A percentile compares a stretch with the other conserved stretches of the same genome.
Evolutionary conservation across 2,888 invertebrate genomes (phyloP).

Genomic region (Drosophila fulvimacula): DNA sequence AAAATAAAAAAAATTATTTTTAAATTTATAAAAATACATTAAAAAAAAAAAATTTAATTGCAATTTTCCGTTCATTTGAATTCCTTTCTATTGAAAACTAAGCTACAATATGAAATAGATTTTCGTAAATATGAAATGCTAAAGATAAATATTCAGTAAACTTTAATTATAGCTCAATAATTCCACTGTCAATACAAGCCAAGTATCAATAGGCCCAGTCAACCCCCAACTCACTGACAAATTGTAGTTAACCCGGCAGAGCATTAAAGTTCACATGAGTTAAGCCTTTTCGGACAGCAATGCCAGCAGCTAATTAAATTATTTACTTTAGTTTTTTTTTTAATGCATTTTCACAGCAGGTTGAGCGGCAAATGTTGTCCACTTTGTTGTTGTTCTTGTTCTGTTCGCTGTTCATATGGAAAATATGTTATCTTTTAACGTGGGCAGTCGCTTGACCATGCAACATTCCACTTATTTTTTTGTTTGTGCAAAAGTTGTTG

Average conservation of each 20-base stretch:
- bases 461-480: slow-evolving; percentile 31
- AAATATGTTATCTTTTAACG: slow-evolving; percentile 38
- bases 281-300: slow-evolving; percentile 29
- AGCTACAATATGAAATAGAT: no score
- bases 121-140: no score
- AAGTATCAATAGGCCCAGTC: not conserved
- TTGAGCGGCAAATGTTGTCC: slow-evolving; percentile 7
- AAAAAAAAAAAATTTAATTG: no score
- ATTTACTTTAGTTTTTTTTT: slow-evolving; percentile 64
- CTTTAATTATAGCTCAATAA: no score
- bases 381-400: slow-evolving; percentile 10
- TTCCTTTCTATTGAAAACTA: no score
- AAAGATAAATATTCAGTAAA: no score
- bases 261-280: slow-evolving; percentile 30
- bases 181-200: no score
- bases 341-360: slow-evolving; percentile 40
- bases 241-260: not conserved
- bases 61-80: no score
- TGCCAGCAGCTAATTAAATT: slow-evolving; percentile 70
- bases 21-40: no score
- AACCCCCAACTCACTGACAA: not conserved
- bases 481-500: slow-evolving; percentile 16
- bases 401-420: slow-evolving; percentile 21
- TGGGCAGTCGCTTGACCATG: slow-evolving; percentile 40
- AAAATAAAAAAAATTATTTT: no score